A percentile compares a stretch with the other conserved stretches of the same genome.
phyloP scores from a whole-genome alignment of 1,140 invertebrate genomes.

The Drosophila sulfurigaster region DNA sequence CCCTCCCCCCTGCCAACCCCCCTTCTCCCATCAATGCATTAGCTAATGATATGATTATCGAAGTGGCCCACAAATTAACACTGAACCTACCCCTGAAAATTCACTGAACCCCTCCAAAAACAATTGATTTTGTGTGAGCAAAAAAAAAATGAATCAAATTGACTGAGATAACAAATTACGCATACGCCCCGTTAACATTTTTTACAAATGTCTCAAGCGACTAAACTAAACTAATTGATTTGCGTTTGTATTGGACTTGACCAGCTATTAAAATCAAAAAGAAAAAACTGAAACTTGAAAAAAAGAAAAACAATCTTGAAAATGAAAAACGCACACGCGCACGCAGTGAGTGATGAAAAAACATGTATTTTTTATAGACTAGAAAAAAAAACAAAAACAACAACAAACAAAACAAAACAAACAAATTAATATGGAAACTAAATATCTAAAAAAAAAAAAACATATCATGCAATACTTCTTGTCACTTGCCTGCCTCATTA shows the following conservation, averaged over 20 bases:
- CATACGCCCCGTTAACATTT: slow-evolving; percentile 59
- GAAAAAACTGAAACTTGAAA: background rate
- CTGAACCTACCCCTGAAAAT: background rate
- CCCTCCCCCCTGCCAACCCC: background rate
- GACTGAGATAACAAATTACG: slow-evolving; percentile 55
- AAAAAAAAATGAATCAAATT: slow-evolving; percentile 23
- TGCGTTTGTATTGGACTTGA: slow-evolving; percentile 83
- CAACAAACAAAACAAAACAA: slow-evolving; percentile 42
- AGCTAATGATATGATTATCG: slow-evolving; percentile 20
- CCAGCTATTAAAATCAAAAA: slow-evolving; percentile 46
- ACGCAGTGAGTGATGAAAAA: slow-evolving; percentile 72
- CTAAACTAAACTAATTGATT: slow-evolving; percentile 66
- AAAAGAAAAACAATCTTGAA: slow-evolving; percentile 21
- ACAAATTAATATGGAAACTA: slow-evolving; percentile 27
- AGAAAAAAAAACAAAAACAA: slow-evolving; percentile 41
- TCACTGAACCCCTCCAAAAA: background rate
- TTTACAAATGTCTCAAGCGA: slow-evolving; percentile 28
- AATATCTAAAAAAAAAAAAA: background rate
- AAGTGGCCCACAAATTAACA: slow-evolving; percentile 21
- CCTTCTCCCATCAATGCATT: slow-evolving; percentile 10
- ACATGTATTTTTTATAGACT: slow-evolving; percentile 30
- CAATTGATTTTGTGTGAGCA: slow-evolving; percentile 45
- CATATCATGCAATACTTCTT: slow-evolving; percentile 58
- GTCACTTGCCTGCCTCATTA: slow-evolving; percentile 64
- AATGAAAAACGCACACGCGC: slow-evolving; percentile 70